phyloP scores from a whole-genome alignment of 2,888 invertebrate species.

The Torymus aiolomorphi region DNA sequence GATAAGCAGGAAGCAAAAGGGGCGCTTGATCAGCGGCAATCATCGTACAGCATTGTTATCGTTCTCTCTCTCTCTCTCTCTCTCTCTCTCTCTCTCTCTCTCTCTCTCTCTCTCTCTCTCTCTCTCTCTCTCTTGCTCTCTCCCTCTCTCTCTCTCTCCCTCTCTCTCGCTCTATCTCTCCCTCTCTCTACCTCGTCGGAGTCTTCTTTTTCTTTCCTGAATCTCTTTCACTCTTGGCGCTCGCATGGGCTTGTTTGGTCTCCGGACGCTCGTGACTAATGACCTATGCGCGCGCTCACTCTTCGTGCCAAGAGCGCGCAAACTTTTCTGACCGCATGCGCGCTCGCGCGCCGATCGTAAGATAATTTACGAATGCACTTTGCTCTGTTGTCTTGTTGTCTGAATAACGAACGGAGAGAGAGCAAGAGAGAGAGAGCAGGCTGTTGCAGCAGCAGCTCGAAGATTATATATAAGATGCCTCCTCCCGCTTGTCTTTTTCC shows the following conservation, averaged over 20 bases:
- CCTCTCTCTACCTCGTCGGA: neutral
- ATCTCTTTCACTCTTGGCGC: neutral
- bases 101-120: too few species aligned
- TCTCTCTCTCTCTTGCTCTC: too few species aligned
- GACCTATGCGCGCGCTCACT: conserved; percentile 40
- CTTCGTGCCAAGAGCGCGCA: conserved; percentile 10
- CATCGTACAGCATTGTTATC: conserved; percentile 50
- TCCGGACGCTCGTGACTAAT: conserved; percentile 55
- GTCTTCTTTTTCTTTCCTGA: neutral
- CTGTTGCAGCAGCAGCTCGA: neutral
- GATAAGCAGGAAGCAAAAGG: neutral
- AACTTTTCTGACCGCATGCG: conserved; percentile 31
- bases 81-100: neutral
- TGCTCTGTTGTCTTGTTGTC: conserved; percentile 55
- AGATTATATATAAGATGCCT: conserved; percentile 7
- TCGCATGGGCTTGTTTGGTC: neutral
- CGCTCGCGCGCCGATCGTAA: conserved; percentile 45
- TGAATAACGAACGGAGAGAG: conserved; percentile 49
- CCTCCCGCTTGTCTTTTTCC: conserved; percentile 16
- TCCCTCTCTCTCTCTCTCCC: too few species aligned
- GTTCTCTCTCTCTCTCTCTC: neutral
- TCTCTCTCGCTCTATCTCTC: too few species aligned
- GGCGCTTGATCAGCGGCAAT: conserved; percentile 56
- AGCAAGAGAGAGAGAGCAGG: neutral
- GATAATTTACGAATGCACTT: conserved; percentile 58